Evolutionary conservation across 92 coral and sea anemone species (phyloP).

Genomic region (Zoanthus sociatus): DNA sequence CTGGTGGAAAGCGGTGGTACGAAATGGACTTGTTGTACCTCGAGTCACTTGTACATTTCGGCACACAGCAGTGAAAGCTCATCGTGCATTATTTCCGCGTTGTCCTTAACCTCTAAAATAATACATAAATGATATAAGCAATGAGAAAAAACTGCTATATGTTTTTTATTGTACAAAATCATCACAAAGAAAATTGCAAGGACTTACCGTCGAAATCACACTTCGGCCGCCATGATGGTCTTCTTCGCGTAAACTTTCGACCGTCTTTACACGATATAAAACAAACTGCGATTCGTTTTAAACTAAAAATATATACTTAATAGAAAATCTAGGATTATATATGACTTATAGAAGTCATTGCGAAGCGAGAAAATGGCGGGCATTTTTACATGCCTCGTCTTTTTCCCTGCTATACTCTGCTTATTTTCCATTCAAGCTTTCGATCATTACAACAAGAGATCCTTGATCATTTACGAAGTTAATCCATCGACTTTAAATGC

Average conservation of each 20-base stretch:
- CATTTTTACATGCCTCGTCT: neutral
- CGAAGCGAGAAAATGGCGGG: neutral
- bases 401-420: neutral
- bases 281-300: slow-evolving; percentile 7
- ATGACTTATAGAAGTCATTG: too few species aligned
- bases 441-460: neutral
- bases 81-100: slow-evolving; percentile 9
- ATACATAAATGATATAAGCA: slow-evolving; percentile 11
- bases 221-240: slow-evolving; percentile 23
- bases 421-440: neutral
- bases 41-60: slow-evolving; percentile 42
- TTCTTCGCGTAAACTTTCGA: slow-evolving; percentile 10
- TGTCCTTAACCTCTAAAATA: slow-evolving; percentile 9
- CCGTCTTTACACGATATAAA: neutral
- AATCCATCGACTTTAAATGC: neutral
- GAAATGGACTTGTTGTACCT: slow-evolving; percentile 51
- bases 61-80: slow-evolving; percentile 52
- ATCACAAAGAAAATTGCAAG: neutral
- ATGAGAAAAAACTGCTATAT: slow-evolving; percentile 6
- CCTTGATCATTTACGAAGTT: neutral
- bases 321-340: too few species aligned
- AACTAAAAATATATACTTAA: neutral
- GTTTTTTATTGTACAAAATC: neutral
- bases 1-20: slow-evolving; percentile 52
- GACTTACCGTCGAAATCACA: slow-evolving; percentile 2